Evolutionary conservation across 92 coral and sea anemone species (phyloP), one percentile per base, ranked within the genome.

Genomic region (Scolanthus callimorphus): DNA sequence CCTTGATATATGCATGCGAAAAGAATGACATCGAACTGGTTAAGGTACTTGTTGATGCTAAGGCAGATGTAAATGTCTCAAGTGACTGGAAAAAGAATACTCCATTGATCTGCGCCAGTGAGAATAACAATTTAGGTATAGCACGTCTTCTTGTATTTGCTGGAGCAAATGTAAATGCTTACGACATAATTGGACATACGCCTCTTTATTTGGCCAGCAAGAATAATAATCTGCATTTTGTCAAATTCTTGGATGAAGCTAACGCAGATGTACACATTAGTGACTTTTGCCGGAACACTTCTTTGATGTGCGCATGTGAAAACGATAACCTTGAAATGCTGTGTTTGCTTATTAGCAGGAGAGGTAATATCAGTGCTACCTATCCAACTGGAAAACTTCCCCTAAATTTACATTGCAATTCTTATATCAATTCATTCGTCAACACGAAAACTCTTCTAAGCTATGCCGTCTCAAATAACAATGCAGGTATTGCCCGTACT

Each of bases 211-310:
- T 60, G 66, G 8, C 8, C 9, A 9, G 11, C 23, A 39, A 3
- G 39, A 60, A 25, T 27, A 39, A 41, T 3, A 19, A 19, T 27
- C 39, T 11, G 10, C 30, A n/a, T n/a, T n/a, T n/a, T n/a, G n/a
- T n/a, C 3, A 25, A 60, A 1, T 15, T 25, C 11, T 41, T 60
- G 51, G 11, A 21, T 31, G 48, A 41, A 24, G 51, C 48, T 12
- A 54, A 54, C 10, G 31, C 31, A 12, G 53, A 60, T 46, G 51
- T 60, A 23, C 1, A 39, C 66, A 1, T 39, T 19, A 60, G 54
- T 39, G 55, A 63, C 31, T 8, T 11, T 11, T 28, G 46, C 3
- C 66, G 76, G 3, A 39, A 69, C 28, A 59, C 76, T 6, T 41
- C 68, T 25, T 69, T 69, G 57, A 15, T 57, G 24, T 39, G 23